Base-by-base conservation (phyloP, 2,797 vertebrate species). In the Sarcophilus harrisii region DNA sequence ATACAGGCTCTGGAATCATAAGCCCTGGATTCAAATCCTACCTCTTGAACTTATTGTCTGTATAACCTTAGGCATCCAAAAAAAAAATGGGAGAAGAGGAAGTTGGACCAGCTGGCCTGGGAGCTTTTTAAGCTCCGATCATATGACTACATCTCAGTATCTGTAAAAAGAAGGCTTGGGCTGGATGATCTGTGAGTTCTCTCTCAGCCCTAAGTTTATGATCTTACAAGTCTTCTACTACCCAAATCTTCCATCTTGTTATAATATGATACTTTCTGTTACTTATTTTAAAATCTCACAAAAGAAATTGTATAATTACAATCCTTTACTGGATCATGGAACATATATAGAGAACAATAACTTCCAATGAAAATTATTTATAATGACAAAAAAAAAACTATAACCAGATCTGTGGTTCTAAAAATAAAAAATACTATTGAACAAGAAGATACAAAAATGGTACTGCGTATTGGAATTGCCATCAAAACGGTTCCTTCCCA, bases 241-340 rank as follows among this genome's bases (percentile, higher is more conserved):
- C 96, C 97, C 93, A 96, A 92, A 91, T 30, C 94, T 38, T 97
- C 6, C 1, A 92, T 96, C 52, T 98, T 98, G 98, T 98, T 98
- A 73, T 73, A 73, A 94, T 95, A 97, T 97, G 96, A 98, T 96
- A 98, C 97, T 98, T 97, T 97, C 73, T 94, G 38, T 97, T 98
- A 95, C 97, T 98, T 98, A 95, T 97, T 95, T 98, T 98, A 94
- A 96, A 97, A 97, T 90, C 92, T 96, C 96, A 91, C 93, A 96
- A 93, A 97, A 96, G 94, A 97, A 97, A 92, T 95, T 91, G 91
- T 96, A 30, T 90, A 97, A 96, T 94, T 12, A 93, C 60, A 62
- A 94, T 96, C 92, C 59, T 96, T 96, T 93, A 94, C 95, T 95
- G 96, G 92, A 97, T 92, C 54, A 94, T 12, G 54, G 94, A 94